phyloP scores from a whole-genome alignment of 2,113 vertebrate genomes.

The Siniperca chuatsi region DNA sequence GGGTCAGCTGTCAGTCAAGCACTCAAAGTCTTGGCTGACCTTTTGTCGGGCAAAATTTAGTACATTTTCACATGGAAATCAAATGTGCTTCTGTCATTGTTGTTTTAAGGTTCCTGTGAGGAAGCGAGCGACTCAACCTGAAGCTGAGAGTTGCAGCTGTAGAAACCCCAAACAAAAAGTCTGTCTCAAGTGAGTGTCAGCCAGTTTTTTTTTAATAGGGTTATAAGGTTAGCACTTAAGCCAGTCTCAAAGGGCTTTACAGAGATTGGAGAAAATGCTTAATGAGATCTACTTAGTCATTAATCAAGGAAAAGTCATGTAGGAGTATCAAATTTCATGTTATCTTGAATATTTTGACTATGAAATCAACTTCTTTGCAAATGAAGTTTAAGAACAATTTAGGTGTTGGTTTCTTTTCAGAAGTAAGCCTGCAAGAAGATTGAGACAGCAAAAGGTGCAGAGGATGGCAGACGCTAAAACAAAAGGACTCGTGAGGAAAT shows the following conservation, averaged over 20 bases:
- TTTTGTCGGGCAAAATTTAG: not conserved
- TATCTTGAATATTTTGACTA: not conserved
- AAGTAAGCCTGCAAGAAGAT: constrained; percentile 56
- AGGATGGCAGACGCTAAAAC: constrained; percentile 54
- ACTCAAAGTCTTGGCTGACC: not conserved
- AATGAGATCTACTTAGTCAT: not conserved
- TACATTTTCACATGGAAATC: not conserved
- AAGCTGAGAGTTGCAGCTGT: constrained; percentile 68
- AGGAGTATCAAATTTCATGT: not conserved
- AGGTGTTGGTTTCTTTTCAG: constrained; percentile 15
- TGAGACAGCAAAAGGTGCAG: constrained; percentile 50
- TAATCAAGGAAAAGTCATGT: not conserved
- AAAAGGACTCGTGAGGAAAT: constrained; percentile 81
- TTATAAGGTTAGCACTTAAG: not conserved
- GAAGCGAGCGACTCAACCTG: constrained; percentile 54
- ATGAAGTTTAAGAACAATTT: not conserved
- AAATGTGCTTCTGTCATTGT: not conserved
- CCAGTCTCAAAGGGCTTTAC: not conserved
- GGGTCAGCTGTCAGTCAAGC: not conserved
- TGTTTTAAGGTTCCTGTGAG: constrained; percentile 79
- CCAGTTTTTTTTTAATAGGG: not conserved
- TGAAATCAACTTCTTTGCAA: not conserved
- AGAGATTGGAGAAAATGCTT: not conserved
- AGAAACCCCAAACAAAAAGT: constrained; percentile 62
- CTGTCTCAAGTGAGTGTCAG: constrained; percentile 69